Evolutionary conservation across 2,888 invertebrate genomes (phyloP).

Genomic region (Caenorhabditis sp.): DNA sequence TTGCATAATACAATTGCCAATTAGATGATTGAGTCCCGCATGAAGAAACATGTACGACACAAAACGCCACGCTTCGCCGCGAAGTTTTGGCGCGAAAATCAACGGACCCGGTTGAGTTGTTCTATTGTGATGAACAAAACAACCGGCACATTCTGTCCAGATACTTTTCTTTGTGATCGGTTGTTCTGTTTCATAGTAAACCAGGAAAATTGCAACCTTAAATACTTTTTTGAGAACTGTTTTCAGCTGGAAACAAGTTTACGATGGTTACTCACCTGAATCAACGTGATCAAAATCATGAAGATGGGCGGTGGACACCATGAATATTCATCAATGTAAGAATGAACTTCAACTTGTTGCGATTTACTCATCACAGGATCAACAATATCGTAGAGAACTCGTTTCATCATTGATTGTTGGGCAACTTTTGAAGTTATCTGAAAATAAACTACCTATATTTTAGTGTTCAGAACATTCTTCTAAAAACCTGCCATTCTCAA

Average conservation of each 20-base stretch:
- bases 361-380: constrained; percentile 34
- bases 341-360: constrained; percentile 45
- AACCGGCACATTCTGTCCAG: constrained; percentile 79
- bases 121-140: constrained; percentile 74
- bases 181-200: constrained; percentile 72
- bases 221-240: neutral
- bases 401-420: constrained; percentile 36
- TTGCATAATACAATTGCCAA: constrained; percentile 90
- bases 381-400: constrained; percentile 40
- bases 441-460: neutral
- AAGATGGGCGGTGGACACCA: constrained; percentile 86
- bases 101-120: constrained; percentile 72
- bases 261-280: constrained; percentile 71
- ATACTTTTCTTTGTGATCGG: constrained; percentile 15
- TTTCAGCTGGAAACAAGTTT: neutral
- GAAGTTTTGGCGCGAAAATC: constrained; percentile 86
- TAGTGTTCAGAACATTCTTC: neutral
- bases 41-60: constrained; percentile 79
- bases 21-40: constrained; percentile 77
- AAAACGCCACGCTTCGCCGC: constrained; percentile 90
- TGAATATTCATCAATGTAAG: constrained; percentile 51
- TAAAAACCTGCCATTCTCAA: too few species aligned
- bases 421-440: constrained; percentile 43
- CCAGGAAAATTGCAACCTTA: constrained; percentile 74
- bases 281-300: constrained; percentile 86